These are phyloP conservation scores for Meloe dianella DNA, from an alignment of 2,888 invertebrate genomes.

Conservation along the genomic window DNA sequence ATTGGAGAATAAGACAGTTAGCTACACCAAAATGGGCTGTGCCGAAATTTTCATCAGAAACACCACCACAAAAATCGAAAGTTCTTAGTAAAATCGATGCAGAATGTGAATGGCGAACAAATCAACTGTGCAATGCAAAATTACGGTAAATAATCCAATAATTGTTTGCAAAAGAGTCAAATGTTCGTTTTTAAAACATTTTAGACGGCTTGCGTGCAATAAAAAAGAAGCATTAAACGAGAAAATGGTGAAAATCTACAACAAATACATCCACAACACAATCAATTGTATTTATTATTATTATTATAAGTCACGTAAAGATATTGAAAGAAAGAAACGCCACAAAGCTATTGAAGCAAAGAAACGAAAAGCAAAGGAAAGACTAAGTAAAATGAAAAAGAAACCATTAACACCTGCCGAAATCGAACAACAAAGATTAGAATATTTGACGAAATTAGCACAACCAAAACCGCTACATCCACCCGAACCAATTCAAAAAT, in stretches of 20 bases:
- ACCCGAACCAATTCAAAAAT: not conserved
- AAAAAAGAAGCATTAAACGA: not conserved
- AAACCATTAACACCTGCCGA: not conserved
- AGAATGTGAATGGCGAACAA: not conserved
- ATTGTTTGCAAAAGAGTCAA: not conserved
- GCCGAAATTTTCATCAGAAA: constrained; percentile 23
- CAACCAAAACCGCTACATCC: not conserved
- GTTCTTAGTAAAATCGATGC: not conserved
- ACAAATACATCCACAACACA: not conserved
- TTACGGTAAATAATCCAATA: not conserved
- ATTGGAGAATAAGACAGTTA: constrained; percentile 39
- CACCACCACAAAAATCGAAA: constrained; percentile 9
- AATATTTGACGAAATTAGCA: not conserved
- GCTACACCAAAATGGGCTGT: constrained; percentile 26
- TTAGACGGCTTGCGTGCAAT: not conserved
- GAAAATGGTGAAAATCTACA: not conserved
- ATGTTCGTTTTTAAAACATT: not conserved
- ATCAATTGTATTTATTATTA: not conserved
- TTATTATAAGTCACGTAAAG: not conserved
- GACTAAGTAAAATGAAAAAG: not conserved
- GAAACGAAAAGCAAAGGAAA: not conserved
- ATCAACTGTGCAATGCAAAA: not conserved
- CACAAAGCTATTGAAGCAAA: too few relatives aligned
- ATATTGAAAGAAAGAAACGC: not conserved
- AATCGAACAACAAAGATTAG: not conserved